phyloP scores from a whole-genome alignment of 2,113 vertebrate species.

The Pogonocichla stellata region DNA sequence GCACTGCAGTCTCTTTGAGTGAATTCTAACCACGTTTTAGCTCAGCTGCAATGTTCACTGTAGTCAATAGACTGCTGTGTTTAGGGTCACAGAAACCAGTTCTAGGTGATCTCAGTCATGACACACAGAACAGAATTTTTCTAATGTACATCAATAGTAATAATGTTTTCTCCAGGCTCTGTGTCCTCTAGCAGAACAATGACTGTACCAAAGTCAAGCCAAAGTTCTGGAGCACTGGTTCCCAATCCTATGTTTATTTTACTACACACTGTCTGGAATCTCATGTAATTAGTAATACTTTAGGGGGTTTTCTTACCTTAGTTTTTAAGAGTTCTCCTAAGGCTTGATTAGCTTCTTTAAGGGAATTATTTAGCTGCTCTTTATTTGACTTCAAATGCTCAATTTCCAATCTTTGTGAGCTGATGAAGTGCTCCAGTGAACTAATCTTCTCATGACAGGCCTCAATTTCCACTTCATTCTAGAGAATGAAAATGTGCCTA shows the following conservation, averaged over 20 bases:
- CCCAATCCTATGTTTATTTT: neutral
- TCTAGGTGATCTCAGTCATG: neutral
- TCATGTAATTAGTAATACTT: neutral
- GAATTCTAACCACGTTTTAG: neutral
- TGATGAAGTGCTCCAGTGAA: conserved; percentile 49
- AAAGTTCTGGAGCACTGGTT: neutral
- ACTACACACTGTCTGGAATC: neutral
- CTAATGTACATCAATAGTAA: neutral
- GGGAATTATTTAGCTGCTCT: conserved; percentile 59
- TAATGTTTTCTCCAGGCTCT: neutral
- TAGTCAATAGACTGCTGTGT: neutral
- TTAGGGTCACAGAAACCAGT: neutral
- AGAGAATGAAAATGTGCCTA: neutral
- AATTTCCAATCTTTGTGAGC: conserved; percentile 62
- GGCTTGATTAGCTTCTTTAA: conserved; percentile 46
- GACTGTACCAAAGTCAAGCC: neutral
- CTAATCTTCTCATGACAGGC: conserved; percentile 51
- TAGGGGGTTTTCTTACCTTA: conserved; percentile 42
- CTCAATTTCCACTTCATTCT: conserved; percentile 66
- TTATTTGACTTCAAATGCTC: conserved; percentile 62
- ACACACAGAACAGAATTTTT: neutral
- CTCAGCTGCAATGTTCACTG: neutral
- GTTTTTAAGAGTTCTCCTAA: conserved; percentile 49
- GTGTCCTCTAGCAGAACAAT: neutral
- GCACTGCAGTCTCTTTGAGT: neutral